phyloP scores from a whole-genome alignment of 2,888 invertebrate genomes.

The Lithophane socia region DNA sequence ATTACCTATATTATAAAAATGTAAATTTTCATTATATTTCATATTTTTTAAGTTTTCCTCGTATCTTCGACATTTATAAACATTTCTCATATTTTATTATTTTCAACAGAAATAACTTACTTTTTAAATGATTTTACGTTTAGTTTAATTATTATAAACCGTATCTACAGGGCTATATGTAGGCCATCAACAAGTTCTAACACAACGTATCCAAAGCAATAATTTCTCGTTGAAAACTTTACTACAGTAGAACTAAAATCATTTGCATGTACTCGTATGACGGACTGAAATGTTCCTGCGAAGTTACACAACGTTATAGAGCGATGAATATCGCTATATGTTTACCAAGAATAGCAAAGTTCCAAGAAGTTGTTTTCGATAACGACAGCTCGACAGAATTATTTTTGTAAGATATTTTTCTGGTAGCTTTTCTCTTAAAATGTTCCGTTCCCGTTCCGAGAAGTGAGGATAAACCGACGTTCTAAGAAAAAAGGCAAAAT shows the following conservation, averaged over 20 bases:
- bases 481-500: neutral
- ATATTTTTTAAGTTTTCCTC: neutral
- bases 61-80: neutral
- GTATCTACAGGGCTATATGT: neutral
- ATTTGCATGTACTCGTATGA: constrained; percentile 23
- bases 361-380: constrained; percentile 15
- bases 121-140: neutral
- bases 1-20: too few species aligned
- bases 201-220: constrained; percentile 19
- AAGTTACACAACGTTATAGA: constrained; percentile 11
- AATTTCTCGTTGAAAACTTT: constrained; percentile 26
- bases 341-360: constrained; percentile 5
- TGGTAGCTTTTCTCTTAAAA: neutral
- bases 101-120: neutral
- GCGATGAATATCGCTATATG: constrained; percentile 12
- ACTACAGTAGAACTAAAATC: constrained; percentile 24
- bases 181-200: constrained; percentile 9
- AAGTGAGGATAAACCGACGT: constrained; percentile 10
- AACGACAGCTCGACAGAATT: neutral
- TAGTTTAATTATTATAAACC: neutral
- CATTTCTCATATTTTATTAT: neutral
- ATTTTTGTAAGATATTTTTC: constrained; percentile 16
- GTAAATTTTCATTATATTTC: neutral
- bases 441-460: neutral
- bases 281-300: constrained; percentile 19